phyloP scores from a whole-genome alignment of 2,888 invertebrate species.

The Caradrina kadenii region DNA sequence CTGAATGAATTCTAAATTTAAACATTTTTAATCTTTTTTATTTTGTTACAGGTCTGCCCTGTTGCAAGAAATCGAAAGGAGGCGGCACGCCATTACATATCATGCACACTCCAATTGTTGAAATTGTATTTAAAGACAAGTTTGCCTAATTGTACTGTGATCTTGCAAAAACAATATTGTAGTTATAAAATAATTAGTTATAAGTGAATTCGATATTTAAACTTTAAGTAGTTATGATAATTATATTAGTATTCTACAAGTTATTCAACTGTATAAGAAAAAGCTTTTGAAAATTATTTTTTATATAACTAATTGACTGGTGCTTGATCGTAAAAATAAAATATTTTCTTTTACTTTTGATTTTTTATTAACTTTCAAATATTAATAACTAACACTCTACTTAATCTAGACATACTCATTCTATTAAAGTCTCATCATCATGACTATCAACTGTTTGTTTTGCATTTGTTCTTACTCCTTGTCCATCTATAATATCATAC shows the following conservation, averaged over 20 bases:
- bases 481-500: conserved; percentile 86
- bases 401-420: conserved; percentile 9
- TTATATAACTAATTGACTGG: conserved; percentile 33
- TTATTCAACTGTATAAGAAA: conserved; percentile 9
- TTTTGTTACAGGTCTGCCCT: conserved; percentile 92
- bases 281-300: conserved; percentile 20
- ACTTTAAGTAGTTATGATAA: conserved; percentile 34
- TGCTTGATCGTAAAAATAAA: conserved; percentile 58
- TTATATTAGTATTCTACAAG: conserved; percentile 16
- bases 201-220: conserved; percentile 33
- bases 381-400: conserved; percentile 5
- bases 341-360: conserved; percentile 52
- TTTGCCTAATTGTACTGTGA: conserved; percentile 87
- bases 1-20: neutral
- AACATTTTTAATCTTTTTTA: conserved; percentile 7
- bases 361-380: conserved; percentile 44
- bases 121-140: conserved; percentile 63
- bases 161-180: conserved; percentile 68
- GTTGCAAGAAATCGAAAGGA: conserved; percentile 94
- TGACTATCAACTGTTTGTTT: conserved; percentile 6
- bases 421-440: conserved; percentile 30
- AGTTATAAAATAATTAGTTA: conserved; percentile 55
- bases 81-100: conserved; percentile 84
- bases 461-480: conserved; percentile 63
- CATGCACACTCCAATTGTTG: conserved; percentile 84